Conservation (phyloP, 2,797 vertebrate species). For the Bucorvus abyssinicus region DNA sequence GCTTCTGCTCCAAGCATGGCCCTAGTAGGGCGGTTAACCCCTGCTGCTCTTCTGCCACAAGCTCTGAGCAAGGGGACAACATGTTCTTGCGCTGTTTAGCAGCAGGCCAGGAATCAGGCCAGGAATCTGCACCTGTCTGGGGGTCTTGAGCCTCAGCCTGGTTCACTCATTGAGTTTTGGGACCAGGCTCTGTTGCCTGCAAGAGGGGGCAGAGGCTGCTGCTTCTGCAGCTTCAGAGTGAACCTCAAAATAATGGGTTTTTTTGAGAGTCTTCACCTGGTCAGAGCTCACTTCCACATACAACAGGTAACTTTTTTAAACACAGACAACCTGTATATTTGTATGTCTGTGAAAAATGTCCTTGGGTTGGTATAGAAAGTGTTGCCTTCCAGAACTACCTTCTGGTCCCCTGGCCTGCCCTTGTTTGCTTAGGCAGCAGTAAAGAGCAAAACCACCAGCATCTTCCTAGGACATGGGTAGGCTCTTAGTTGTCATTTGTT, state of each 20-base stretch:
- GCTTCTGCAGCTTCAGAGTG: background rate
- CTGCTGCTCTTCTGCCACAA: background rate
- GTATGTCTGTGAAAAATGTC: background rate
- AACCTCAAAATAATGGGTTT: background rate
- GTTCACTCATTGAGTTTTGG: background rate
- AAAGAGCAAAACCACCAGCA: background rate
- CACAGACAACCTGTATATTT: rapidly evolving
- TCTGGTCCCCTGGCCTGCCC: background rate
- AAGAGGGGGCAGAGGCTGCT: background rate
- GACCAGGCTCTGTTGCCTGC: background rate
- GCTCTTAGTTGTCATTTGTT: background rate
- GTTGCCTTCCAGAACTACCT: background rate
- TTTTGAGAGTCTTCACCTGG: background rate
- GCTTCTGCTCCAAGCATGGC: background rate
- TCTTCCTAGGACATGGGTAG: background rate
- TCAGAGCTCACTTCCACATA: background rate
- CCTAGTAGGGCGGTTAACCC: background rate
- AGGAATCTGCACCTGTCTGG: background rate
- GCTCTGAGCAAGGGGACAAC: background rate
- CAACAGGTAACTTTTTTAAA: background rate
- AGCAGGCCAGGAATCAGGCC: background rate
- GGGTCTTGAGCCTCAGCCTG: background rate
- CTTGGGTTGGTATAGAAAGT: background rate
- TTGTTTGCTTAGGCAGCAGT: background rate
- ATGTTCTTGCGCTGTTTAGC: rapidly evolving